Evolutionary conservation across 2,888 invertebrate genomes (phyloP), one percentile per base, ranked within the genome.

Genomic region (Dasypogon diadema): DNA sequence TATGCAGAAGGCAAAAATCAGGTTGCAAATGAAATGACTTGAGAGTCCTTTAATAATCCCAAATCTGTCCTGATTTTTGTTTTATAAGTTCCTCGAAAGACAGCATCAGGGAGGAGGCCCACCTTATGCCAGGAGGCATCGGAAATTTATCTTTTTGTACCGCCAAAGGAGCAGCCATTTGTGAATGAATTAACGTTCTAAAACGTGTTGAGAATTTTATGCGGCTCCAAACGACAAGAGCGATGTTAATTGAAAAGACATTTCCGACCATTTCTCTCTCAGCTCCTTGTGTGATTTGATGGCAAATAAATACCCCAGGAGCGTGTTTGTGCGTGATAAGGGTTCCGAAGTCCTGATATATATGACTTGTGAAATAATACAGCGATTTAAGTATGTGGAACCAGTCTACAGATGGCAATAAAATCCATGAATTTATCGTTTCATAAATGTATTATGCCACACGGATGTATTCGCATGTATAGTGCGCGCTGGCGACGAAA

Each of bases 291-390:
- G 54, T 70, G 54, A 70, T 54, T 70, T 70, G 51, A 70, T 70
- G 70, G 70, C 70, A 24, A 51, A 70, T 70, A 70, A 70, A 70
- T 54, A 54, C 54, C 54, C 70, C 22, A 24, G 54, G 54, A 70
- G 70, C 70, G 70, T 70, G 70, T 70, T 70, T 70, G 70, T 70
- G 70, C 70, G 70, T 70, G 70, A 70, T 70, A 70, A 70, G 70
- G 70, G 30, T 70, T 70, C 42, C 54, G 70, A 70, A 42, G 48
- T 68, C 48, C 42, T 70, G 70, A 54, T 54, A 70, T 70, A 70
- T 70, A 34, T 46, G 34, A 18, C 30, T 18, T 54, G 70, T 54
- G 30, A 34, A 70, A 51, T 21, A 70, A 70, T 70, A 48, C 54
- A 14, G 30, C 70, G 21, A 48, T 70, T 70, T 70, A 70, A 70